Evolutionary conservation across 2,113 vertebrate genomes (phyloP).

Genomic region (Cygnus buccinator): DNA sequence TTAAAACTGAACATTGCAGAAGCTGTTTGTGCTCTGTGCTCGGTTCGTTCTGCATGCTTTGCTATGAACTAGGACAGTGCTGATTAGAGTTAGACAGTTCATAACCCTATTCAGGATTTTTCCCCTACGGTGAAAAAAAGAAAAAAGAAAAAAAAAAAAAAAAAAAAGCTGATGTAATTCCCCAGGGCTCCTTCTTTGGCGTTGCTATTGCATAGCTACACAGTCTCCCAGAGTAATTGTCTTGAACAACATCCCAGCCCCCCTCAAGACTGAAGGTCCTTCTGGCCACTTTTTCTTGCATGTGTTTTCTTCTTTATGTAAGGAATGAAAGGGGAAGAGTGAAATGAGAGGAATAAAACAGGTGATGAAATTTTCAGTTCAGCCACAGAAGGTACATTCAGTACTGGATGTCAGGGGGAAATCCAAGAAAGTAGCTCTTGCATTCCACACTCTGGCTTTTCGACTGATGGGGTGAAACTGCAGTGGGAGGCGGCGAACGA

Average conservation of each 20-base stretch:
- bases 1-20: not conserved
- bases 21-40: not conserved
- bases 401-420: conserved; percentile 51
- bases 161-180: conserved; percentile 56
- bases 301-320: conserved; percentile 27
- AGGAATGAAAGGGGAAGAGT: not conserved
- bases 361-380: conserved; percentile 53
- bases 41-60: not conserved
- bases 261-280: conserved; percentile 1
- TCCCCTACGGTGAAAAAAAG: not conserved
- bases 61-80: not conserved
- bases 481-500: not conserved
- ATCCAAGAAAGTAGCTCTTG: conserved; percentile 44
- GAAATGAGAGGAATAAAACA: conserved; percentile 41
- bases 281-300: conserved; percentile 14
- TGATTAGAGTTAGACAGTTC: conserved; percentile 20
- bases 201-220: conserved; percentile 36
- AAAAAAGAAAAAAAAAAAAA: not conserved
- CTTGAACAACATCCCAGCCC: conserved; percentile 21
- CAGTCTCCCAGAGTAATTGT: conserved; percentile 33
- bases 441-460: conserved; percentile 31
- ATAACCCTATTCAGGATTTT: not conserved
- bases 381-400: conserved; percentile 44
- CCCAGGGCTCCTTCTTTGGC: not conserved
- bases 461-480: conserved; percentile 24